Percentiles rank a stretch among this genome's conserved stretches.
Evolutionary conservation across 1,140 invertebrate genomes (phyloP).

Genomic region (Drosophila teissieri): DNA sequence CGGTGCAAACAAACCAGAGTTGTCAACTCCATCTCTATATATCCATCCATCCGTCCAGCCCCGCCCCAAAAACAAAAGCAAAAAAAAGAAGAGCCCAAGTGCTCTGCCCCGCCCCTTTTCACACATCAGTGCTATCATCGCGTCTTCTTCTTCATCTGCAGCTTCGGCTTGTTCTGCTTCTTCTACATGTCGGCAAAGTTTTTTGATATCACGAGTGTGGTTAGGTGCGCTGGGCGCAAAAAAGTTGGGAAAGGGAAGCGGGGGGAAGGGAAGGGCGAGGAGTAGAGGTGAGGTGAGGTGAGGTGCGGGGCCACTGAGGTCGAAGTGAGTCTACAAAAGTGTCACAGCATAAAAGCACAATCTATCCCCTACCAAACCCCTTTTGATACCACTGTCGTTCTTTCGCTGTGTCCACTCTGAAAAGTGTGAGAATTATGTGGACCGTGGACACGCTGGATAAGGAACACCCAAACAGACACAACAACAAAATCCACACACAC

Average conservation of each 20-base stretch:
- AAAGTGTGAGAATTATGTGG: conserved; percentile 75
- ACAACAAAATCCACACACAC: conserved; percentile 20
- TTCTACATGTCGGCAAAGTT: conserved; percentile 71
- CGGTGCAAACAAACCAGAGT: conserved; percentile 42
- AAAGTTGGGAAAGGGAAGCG: background rate
- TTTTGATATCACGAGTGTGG: conserved; percentile 71
- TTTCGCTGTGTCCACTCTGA: conserved; percentile 41
- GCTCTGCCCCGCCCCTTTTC: conserved; percentile 13
- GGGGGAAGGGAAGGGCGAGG: no score
- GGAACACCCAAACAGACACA: conserved; percentile 37
- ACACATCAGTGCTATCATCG: conserved; percentile 57
- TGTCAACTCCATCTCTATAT: conserved; percentile 39
- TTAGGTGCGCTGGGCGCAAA: conserved; percentile 18
- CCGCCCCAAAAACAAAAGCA: background rate
- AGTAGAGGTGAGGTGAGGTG: no score
- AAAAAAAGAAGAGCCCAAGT: background rate
- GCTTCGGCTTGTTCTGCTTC: conserved; percentile 28
- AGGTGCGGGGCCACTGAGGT: conserved; percentile 9
- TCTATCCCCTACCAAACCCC: conserved; percentile 32
- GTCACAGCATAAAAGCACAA: conserved; percentile 77
- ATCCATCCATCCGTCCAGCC: conserved; percentile 20
- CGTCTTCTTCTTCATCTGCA: conserved; percentile 27
- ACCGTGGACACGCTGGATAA: conserved; percentile 36
- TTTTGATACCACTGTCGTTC: conserved; percentile 9
- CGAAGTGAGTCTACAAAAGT: conserved; percentile 59